Evolutionary conservation across 1,140 invertebrate species (phyloP), one percentile per base, ranked within the genome.

Genomic region (Zaprionus ornatus): DNA sequence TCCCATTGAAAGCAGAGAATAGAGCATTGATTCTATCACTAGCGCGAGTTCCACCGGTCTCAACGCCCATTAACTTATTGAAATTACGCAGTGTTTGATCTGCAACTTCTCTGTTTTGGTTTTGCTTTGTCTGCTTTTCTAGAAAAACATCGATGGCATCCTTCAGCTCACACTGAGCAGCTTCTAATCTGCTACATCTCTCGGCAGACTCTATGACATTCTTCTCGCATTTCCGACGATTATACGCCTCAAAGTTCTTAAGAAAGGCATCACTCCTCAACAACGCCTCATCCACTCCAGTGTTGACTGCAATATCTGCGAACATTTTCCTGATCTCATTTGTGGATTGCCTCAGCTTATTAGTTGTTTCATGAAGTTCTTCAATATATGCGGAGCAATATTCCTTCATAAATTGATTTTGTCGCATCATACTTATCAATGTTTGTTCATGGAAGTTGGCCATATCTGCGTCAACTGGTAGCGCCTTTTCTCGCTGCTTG

Each of bases 61-160:
- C 55, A 21, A 50, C 32, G 1, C 74, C 76, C 1, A 78, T 50
- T 9, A 90, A 21, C 7, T 64, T 69, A 19, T 77, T 71, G 5
- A 80, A 69, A 5, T 50, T 59, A 3, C 25, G 54, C 9, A 85
- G n/a, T 2, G 76, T 63, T 10, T 63, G 63, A 9, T 77, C 62
- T 6, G 88, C 73, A 2, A 77, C 37, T 29, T 82, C 85, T 27
- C 84, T 74, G 17, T 42, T 63, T 15, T 72, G 69, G 5, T 74
- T 90, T 17, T 74, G 42, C 21, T 75, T 70, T 13, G 56, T 15
- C 48, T 78, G 78, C 57, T 76, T 91, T 17, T 61, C 61, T 13
- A 79, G 79, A 56, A 88, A 92, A 23, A 35, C 59, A 27, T 92
- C 91, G 21, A 91, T 83, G 2, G 52, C 57, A 6, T 83, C 68